These are phyloP conservation scores for Pyralis farinalis DNA, from an alignment of 2,888 invertebrate species.

Conservation along the genomic window DNA sequence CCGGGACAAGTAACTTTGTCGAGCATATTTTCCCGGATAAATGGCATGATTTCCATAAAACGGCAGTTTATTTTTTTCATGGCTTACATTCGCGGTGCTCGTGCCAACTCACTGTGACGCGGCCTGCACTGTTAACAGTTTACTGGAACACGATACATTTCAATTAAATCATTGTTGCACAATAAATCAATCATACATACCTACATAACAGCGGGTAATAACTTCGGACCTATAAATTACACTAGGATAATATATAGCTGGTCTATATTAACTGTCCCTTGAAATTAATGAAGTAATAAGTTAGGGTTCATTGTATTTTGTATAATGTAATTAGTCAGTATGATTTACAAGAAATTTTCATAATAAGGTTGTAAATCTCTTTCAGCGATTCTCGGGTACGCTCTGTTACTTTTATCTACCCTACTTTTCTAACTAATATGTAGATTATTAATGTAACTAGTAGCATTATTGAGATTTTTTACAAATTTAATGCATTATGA, in stretches of 20 bases:
- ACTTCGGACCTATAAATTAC: background rate
- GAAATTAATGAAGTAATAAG: too few species aligned
- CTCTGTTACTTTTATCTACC: too few species aligned
- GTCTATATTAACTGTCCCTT: background rate
- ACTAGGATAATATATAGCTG: background rate
- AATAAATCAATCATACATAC: background rate
- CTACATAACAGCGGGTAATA: background rate
- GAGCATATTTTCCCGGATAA: conserved; percentile 61
- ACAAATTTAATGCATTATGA: too few species aligned
- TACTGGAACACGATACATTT: conserved; percentile 13
- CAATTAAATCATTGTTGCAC: conserved; percentile 13
- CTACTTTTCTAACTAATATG: too few species aligned
- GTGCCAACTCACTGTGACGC: conserved; percentile 38
- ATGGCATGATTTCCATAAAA: conserved; percentile 72
- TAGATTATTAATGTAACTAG: too few species aligned
- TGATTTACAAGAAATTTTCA: too few species aligned
- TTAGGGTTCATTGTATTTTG: too few species aligned
- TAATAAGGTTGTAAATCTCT: too few species aligned
- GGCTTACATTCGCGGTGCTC: conserved; percentile 44
- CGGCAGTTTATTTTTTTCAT: conserved; percentile 61
- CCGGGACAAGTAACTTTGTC: conserved; percentile 79
- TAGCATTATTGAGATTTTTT: too few species aligned
- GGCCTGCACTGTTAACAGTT: conserved; percentile 1
- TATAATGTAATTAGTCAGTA: too few species aligned
- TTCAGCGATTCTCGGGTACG: too few species aligned